A percentile compares a stretch with the other conserved stretches of the same genome.
Conservation (phyloP, 1,140 invertebrate species). For the Lasioglossum baleicum region DNA sequence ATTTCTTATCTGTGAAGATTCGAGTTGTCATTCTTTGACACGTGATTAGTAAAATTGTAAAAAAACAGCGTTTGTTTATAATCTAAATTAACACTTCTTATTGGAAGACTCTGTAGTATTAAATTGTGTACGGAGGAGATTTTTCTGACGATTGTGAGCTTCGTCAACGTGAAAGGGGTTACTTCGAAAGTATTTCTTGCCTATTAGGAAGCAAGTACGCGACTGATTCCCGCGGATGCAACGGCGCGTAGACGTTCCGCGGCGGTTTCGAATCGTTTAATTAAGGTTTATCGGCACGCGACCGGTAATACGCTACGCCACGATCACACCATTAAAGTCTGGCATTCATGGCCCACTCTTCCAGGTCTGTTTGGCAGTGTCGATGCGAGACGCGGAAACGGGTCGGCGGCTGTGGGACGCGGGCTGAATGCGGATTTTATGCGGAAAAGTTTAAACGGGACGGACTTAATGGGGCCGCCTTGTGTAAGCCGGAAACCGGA, state of each 20-base stretch:
- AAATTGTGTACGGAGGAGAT: too few relatives aligned
- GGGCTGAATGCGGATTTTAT: slow-evolving; percentile 43
- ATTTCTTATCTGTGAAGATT: too few relatives aligned
- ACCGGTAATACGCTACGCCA: slow-evolving; percentile 24
- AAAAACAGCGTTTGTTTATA: too few relatives aligned
- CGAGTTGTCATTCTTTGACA: too few relatives aligned
- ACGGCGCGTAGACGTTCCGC: not conserved
- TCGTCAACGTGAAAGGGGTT: too few relatives aligned
- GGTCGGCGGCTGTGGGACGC: not conserved
- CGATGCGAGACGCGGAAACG: not conserved
- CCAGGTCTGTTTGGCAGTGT: slow-evolving; percentile 35
- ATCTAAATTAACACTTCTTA: too few relatives aligned
- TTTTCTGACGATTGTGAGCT: too few relatives aligned
- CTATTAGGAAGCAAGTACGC: too few relatives aligned
- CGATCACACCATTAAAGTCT: slow-evolving; percentile 56
- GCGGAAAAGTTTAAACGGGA: slow-evolving; percentile 39
- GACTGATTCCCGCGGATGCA: not conserved
- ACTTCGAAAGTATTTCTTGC: too few relatives aligned
- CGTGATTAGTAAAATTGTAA: too few relatives aligned
- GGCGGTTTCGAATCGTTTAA: slow-evolving; percentile 32
- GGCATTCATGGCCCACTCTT: slow-evolving; percentile 51
- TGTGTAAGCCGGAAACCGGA: slow-evolving; percentile 15
- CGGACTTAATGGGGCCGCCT: slow-evolving; percentile 40
- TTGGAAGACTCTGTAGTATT: too few relatives aligned
- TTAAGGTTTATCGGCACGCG: slow-evolving; percentile 47